Conservation (phyloP, 2,797 vertebrate species). For the Oceanodroma leucorhoa region DNA sequence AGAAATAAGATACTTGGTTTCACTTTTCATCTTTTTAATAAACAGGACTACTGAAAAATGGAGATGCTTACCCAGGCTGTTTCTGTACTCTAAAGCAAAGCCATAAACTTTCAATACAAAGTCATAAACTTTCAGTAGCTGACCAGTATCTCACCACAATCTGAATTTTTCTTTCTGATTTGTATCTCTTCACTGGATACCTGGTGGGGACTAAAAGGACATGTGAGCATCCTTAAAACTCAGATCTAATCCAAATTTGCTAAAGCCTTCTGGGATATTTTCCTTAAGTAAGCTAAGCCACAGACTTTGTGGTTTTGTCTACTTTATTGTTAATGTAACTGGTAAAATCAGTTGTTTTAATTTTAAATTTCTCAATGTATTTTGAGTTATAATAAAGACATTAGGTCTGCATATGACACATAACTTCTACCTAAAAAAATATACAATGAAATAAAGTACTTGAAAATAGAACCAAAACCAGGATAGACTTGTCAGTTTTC, state of each 20-base stretch:
- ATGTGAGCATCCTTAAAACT: background rate
- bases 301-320: background rate
- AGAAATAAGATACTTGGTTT: background rate
- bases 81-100: background rate
- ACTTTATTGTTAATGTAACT: background rate
- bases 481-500: background rate
- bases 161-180: background rate
- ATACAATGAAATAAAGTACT: background rate
- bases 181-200: background rate
- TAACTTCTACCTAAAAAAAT: background rate
- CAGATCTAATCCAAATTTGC: background rate
- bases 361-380: background rate
- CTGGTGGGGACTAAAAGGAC: background rate
- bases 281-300: background rate
- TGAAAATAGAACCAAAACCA: background rate
- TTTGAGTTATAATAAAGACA: background rate
- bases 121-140: background rate
- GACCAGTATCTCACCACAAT: background rate
- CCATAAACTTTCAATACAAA: background rate
- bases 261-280: background rate
- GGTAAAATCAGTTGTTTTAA: background rate
- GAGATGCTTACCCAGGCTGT: background rate
- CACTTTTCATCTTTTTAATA: background rate
- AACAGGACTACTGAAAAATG: background rate
- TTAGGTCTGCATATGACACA: background rate